These are phyloP conservation scores for Homarus gammarus DNA, from an alignment of 2,888 invertebrate genomes.

Conservation along the genomic window DNA sequence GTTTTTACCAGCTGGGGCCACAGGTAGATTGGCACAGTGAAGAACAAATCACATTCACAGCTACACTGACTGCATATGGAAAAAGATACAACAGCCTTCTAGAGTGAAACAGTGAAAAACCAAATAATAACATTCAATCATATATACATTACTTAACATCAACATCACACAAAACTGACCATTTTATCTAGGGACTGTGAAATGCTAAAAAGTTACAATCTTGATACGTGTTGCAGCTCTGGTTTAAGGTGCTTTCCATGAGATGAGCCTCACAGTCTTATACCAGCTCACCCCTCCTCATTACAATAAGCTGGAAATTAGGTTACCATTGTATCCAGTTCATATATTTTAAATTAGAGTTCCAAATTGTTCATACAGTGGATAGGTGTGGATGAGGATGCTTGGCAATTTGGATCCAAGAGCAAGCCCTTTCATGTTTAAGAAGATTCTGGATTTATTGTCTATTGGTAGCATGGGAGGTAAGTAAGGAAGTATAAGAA, in stretches of 20 bases:
- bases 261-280: constrained; percentile 33
- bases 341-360: neutral
- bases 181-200: constrained; percentile 64
- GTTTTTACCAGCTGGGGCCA: constrained; percentile 64
- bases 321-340: neutral
- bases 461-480: neutral
- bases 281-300: constrained; percentile 4
- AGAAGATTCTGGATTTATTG: neutral
- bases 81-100: constrained; percentile 69
- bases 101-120: constrained; percentile 68
- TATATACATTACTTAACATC: constrained; percentile 70
- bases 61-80: constrained; percentile 70
- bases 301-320: neutral
- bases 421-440: neutral
- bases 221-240: constrained; percentile 60
- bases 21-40: constrained; percentile 72
- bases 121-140: constrained; percentile 68
- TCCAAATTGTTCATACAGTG: neutral
- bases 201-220: constrained; percentile 49
- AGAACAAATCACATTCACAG: constrained; percentile 72
- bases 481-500: neutral
- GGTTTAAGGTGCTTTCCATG: constrained; percentile 42
- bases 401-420: neutral
- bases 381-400: neutral
- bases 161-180: constrained; percentile 72